phyloP scores from a whole-genome alignment of 2,113 vertebrate species.

The Oryzias woworae region DNA sequence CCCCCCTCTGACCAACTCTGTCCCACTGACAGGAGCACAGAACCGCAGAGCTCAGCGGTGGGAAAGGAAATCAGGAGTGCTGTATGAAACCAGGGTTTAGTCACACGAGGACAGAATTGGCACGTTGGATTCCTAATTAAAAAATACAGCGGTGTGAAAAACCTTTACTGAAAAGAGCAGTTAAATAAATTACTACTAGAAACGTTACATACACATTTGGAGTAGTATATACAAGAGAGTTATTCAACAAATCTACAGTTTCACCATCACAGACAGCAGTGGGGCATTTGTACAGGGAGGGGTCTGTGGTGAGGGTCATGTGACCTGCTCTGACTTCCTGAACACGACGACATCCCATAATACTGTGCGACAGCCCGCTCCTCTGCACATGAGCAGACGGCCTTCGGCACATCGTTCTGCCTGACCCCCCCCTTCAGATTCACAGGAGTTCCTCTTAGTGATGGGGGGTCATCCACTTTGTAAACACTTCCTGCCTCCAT shows the following conservation, averaged over 20 bases:
- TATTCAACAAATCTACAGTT: slow-evolving; percentile 78
- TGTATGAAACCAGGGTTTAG: slow-evolving; percentile 65
- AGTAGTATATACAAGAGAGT: slow-evolving; percentile 81
- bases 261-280: slow-evolving; percentile 71
- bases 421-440: slow-evolving; percentile 51
- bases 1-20: no score
- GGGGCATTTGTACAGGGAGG: slow-evolving; percentile 70
- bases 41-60: no score
- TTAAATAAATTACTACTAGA: slow-evolving; percentile 87
- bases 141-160: slow-evolving; percentile 75
- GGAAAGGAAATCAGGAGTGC: slow-evolving; percentile 17
- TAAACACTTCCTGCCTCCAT: slow-evolving; percentile 61
- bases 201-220: slow-evolving; percentile 82
- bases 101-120: slow-evolving; percentile 72
- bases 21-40: no score
- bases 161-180: slow-evolving; percentile 74
- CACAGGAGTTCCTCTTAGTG: slow-evolving; percentile 17
- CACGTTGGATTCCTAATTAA: slow-evolving; percentile 79
- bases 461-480: slow-evolving; percentile 39
- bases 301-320: slow-evolving; percentile 27
- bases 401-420: no score
- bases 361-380: no score
- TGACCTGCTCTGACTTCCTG: no score
- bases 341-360: no score
- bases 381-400: no score